A percentile compares a stretch with the other conserved stretches of the same genome.
Evolutionary conservation across 2,797 vertebrate genomes (phyloP).

Genomic region (Myotis myotis): DNA sequence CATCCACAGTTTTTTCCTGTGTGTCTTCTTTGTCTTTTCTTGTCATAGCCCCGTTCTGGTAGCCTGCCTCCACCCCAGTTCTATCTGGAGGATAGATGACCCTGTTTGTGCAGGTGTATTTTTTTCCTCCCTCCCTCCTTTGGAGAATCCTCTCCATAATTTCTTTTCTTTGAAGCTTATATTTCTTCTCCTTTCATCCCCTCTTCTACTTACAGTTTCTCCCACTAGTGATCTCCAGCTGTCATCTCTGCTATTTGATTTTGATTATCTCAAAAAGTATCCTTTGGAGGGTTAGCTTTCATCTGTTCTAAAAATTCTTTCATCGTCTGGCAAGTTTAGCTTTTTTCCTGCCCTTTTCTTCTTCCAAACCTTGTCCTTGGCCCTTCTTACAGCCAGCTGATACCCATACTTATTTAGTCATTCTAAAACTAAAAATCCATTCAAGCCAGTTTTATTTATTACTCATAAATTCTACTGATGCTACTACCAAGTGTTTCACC

Average conservation of each 20-base stretch:
- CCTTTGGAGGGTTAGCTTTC: background rate
- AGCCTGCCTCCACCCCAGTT: background rate
- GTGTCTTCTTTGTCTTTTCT: background rate
- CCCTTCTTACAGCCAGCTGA: background rate
- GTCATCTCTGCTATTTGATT: conserved; percentile 1
- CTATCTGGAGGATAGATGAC: background rate
- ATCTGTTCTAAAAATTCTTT: background rate
- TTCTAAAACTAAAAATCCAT: background rate
- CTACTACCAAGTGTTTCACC: background rate
- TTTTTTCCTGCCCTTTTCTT: background rate
- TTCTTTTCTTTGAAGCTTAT: background rate
- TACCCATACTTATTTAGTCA: background rate
- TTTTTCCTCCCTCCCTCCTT: background rate
- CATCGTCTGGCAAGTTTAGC: background rate
- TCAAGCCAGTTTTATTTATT: background rate
- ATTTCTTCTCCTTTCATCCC: background rate
- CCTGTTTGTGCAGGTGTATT: background rate
- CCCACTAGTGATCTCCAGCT: background rate
- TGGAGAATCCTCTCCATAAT: background rate
- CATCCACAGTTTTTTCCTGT: background rate
- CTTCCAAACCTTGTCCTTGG: background rate
- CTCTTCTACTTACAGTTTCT: background rate
- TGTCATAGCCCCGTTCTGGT: background rate
- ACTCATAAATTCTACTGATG: background rate
- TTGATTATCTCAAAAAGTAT: background rate